Conservation (phyloP, 2,113 vertebrate genomes). For the Notiomystis cincta region DNA sequence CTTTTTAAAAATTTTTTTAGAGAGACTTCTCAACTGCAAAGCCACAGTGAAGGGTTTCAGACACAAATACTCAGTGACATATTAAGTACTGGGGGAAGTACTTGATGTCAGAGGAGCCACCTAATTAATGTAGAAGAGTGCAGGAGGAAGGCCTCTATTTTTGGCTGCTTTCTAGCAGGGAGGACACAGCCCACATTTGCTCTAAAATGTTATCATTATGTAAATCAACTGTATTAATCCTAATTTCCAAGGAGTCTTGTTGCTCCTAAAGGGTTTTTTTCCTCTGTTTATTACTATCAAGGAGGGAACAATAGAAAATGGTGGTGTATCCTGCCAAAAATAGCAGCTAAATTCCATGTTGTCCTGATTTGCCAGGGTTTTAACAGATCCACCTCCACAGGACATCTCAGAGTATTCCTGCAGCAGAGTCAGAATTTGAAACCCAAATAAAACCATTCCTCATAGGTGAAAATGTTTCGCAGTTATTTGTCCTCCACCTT, state of each 20-base stretch:
- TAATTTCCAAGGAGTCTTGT: constrained; percentile 31
- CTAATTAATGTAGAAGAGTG: constrained; percentile 40
- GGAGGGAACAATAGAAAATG: not conserved
- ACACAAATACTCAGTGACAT: not conserved
- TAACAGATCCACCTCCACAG: not conserved
- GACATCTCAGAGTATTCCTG: constrained; percentile 1
- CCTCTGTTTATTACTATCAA: not conserved
- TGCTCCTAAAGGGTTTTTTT: not conserved
- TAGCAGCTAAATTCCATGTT: constrained; percentile 8
- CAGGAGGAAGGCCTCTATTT: constrained; percentile 47
- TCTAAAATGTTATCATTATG: constrained; percentile 62
- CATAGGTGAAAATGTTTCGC: not conserved
- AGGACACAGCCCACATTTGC: constrained; percentile 37
- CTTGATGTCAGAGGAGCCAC: not conserved
- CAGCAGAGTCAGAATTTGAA: constrained; percentile 49
- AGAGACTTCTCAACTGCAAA: not conserved
- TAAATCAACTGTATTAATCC: constrained; percentile 63
- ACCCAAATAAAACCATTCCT: not conserved
- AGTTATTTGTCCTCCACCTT: not conserved
- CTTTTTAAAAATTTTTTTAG: not conserved
- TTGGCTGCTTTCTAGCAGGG: constrained; percentile 41
- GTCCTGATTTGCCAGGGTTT: constrained; percentile 19
- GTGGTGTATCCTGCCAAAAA: constrained; percentile 49
- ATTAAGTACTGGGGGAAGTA: not conserved
- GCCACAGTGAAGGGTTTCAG: not conserved